A percentile compares a stretch with the other conserved stretches of the same genome.
Conservation (phyloP, 37 sponge, comb jelly and placozoan species). For the Aphrocallistes beatrix region DNA sequence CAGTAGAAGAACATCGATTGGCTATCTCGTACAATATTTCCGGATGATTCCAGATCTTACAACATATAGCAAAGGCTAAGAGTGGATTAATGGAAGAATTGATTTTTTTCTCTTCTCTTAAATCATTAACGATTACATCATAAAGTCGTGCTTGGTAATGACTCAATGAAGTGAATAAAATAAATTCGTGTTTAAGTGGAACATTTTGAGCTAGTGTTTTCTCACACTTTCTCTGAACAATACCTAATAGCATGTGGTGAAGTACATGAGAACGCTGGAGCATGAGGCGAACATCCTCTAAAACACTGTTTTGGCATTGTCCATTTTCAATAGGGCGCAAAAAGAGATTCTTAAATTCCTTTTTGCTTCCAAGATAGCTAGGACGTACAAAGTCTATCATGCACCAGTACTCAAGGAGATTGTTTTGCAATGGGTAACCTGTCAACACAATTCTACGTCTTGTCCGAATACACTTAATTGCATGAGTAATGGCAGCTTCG, state of each 20-base stretch:
- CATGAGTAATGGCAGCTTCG: conserved; percentile 67
- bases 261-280: conserved; percentile 40
- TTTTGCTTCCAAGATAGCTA: conserved; percentile 88
- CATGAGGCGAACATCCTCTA: conserved; percentile 38
- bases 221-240: conserved; percentile 43
- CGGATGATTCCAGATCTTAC: conserved; percentile 95
- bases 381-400: conserved; percentile 99
- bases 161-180: neutral
- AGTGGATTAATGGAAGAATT: conserved; percentile 16
- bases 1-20: neutral
- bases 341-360: conserved; percentile 90
- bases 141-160: neutral
- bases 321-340: conserved; percentile 90
- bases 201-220: conserved; percentile 54
- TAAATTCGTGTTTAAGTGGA: conserved; percentile 74
- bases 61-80: conserved; percentile 10
- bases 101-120: neutral
- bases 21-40: conserved; percentile 63
- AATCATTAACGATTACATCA: neutral
- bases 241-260: conserved; percentile 35
- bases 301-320: conserved; percentile 86
- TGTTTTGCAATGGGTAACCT: conserved; percentile 98
- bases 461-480: conserved; percentile 77
- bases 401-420: conserved; percentile 96
- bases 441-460: conserved; percentile 86